These are phyloP conservation scores for Vidua chalybeata DNA, from an alignment of 2,113 vertebrate species.

Conservation along the genomic window DNA sequence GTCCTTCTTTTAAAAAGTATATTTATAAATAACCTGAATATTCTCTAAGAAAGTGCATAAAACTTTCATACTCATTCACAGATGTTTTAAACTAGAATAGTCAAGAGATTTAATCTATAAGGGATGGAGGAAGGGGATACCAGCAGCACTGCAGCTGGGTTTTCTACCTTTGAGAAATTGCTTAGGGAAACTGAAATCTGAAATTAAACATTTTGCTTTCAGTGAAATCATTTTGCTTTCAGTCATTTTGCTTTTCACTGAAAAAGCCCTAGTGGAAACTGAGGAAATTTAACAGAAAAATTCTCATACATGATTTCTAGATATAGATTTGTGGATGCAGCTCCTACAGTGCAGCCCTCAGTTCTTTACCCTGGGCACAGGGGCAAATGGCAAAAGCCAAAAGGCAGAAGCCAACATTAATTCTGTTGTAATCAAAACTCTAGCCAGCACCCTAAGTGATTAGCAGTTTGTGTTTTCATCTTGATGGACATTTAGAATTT, in stretches of 20 bases:
- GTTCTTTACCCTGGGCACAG: neutral
- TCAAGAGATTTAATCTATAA: neutral
- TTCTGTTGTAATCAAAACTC: too few species aligned
- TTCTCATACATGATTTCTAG: neutral
- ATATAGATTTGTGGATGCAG: accelerated
- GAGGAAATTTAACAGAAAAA: neutral
- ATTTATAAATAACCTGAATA: neutral
- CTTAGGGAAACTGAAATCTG: neutral
- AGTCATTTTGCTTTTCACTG: neutral
- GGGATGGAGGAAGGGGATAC: neutral
- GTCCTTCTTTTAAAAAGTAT: neutral
- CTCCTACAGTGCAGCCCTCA: neutral
- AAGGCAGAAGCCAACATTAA: too few species aligned
- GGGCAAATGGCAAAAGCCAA: neutral
- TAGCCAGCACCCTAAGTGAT: too few species aligned
- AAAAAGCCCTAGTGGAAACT: neutral
- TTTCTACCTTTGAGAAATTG: neutral
- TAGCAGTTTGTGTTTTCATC: neutral
- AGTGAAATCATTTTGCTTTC: neutral
- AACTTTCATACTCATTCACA: accelerated
- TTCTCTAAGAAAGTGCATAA: neutral
- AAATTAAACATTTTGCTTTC: neutral
- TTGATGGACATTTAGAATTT: neutral
- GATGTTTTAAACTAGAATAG: neutral
- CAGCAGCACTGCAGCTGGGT: neutral